A percentile compares a stretch with the other conserved stretches of the same genome.
These are phyloP conservation scores for Puffinus mauretanicus DNA, from an alignment of 2,113 vertebrate genomes.

Conservation along the genomic window DNA sequence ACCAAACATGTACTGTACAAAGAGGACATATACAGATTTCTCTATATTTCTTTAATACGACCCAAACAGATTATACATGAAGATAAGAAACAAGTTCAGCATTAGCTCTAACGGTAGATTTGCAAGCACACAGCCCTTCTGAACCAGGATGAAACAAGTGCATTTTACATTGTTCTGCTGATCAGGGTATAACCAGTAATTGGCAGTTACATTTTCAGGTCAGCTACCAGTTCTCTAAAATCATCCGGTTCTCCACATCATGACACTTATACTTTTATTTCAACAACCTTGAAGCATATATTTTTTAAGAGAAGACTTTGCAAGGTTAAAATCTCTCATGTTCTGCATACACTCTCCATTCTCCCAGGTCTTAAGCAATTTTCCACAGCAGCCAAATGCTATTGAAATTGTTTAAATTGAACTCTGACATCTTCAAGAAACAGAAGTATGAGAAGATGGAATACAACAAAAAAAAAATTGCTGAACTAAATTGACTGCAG, in stretches of 20 bases:
- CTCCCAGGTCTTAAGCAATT: background rate
- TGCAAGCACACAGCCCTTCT: background rate
- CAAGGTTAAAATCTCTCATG: background rate
- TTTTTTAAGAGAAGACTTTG: background rate
- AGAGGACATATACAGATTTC: background rate
- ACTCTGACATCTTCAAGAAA: background rate
- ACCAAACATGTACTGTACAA: background rate
- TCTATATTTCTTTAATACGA: background rate
- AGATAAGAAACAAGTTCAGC: background rate
- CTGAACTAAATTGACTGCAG: background rate
- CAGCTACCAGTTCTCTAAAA: background rate
- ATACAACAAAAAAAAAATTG: background rate
- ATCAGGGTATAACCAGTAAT: background rate
- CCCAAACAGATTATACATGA: background rate
- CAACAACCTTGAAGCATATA: background rate
- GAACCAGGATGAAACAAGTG: background rate
- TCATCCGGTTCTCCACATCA: background rate
- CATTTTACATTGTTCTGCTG: background rate
- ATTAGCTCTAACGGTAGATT: background rate
- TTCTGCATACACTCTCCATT: background rate
- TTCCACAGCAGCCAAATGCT: background rate
- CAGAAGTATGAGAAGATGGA: background rate
- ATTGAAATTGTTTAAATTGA: background rate
- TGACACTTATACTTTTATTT: background rate
- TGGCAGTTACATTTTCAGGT: background rate